These are phyloP conservation scores for Pterostichus madidus DNA, from an alignment of 2,888 invertebrate species.

Conservation along the genomic window DNA sequence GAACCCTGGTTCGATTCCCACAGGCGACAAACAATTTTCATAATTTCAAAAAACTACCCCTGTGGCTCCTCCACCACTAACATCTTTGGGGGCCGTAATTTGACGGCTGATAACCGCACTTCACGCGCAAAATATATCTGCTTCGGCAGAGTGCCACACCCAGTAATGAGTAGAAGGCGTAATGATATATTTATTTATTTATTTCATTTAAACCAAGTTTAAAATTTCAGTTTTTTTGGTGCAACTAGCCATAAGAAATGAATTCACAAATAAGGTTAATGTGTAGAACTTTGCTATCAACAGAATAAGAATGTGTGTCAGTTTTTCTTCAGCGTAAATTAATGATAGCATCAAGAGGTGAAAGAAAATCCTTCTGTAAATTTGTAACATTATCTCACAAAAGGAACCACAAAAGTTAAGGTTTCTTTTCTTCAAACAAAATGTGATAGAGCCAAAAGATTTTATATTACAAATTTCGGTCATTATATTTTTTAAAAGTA, in stretches of 20 bases:
- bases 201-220: too few species aligned
- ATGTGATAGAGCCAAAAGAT: background rate
- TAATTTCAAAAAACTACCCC: too few species aligned
- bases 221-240: too few species aligned
- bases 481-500: background rate
- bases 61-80: too few species aligned
- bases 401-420: slow-evolving; percentile 10
- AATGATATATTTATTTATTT: too few species aligned
- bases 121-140: too few species aligned
- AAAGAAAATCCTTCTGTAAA: slow-evolving; percentile 26
- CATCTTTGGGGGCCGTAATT: too few species aligned
- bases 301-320: slow-evolving; percentile 14
- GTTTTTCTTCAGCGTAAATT: slow-evolving; percentile 23
- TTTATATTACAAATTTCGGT: background rate
- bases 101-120: too few species aligned
- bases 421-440: background rate
- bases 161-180: too few species aligned
- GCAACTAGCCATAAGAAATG: background rate
- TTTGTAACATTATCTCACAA: slow-evolving; percentile 31
- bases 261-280: slow-evolving; percentile 20
- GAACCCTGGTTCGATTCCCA: too few species aligned
- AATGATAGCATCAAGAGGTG: slow-evolving; percentile 9
- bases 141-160: too few species aligned
- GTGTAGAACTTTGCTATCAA: background rate
- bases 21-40: too few species aligned